Conservation (phyloP, 2,888 invertebrate genomes). For the Poecilobothrus nobilitatus region DNA sequence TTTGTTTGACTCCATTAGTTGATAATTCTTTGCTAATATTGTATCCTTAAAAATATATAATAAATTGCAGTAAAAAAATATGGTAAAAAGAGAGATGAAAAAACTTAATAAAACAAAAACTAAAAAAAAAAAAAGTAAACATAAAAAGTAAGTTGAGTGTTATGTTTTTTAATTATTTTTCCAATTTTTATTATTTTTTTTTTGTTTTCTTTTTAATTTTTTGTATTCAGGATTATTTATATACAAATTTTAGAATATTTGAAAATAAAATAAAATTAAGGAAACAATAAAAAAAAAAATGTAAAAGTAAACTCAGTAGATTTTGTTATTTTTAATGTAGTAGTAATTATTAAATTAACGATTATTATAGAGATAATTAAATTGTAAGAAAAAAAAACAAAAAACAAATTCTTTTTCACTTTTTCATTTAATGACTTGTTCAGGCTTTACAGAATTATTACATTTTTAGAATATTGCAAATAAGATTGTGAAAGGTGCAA, state of each 20-base stretch:
- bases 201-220: not conserved
- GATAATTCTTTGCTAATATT: constrained; percentile 40
- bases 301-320: not conserved
- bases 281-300: not conserved
- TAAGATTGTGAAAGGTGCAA: no score
- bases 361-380: no score
- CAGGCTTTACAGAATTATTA: no score
- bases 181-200: not conserved
- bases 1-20: constrained; percentile 36
- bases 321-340: constrained; percentile 2
- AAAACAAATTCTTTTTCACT: not conserved
- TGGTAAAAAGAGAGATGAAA: not conserved
- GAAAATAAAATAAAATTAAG: not conserved
- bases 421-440: no score
- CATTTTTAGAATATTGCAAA: no score
- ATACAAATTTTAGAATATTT: constrained; percentile 6
- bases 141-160: constrained; percentile 6
- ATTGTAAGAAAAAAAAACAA: not conserved
- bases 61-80: not conserved
- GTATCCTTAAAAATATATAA: constrained; percentile 32
- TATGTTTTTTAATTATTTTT: not conserved
- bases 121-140: not conserved
- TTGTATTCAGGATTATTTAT: not conserved
- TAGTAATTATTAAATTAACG: no score
- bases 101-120: not conserved